Evolutionary conservation across 2,113 vertebrate genomes (phyloP).

Genomic region (Megaptera novaeangliae): DNA sequence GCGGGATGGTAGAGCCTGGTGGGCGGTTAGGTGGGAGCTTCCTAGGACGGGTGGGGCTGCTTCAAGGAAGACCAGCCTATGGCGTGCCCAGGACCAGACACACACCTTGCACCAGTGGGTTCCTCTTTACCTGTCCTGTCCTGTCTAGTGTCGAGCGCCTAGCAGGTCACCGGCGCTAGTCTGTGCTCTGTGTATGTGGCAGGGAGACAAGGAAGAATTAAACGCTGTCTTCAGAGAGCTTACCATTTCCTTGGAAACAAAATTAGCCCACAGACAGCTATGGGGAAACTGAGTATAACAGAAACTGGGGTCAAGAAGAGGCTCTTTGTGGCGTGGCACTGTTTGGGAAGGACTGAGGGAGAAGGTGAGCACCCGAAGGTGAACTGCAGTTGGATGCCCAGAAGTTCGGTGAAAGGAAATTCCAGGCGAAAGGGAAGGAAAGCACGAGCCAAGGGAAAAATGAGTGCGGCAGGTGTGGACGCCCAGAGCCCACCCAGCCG

Average conservation of each 20-base stretch:
- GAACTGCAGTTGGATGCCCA: not conserved
- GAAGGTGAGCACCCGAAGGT: not conserved
- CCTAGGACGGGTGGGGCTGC: not conserved
- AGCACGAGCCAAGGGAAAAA: accelerated
- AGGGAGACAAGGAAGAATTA: not conserved
- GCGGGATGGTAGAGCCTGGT: not conserved
- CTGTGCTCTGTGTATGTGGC: not conserved
- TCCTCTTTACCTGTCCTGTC: not conserved
- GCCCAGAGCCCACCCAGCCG: not conserved
- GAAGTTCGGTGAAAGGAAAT: not conserved
- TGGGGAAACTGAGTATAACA: not conserved
- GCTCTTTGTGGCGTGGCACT: not conserved
- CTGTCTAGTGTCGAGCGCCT: accelerated
- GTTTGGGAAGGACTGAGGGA: not conserved
- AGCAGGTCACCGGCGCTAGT: not conserved
- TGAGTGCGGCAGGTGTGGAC: not conserved
- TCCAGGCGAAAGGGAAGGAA: not conserved
- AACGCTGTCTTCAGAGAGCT: not conserved
- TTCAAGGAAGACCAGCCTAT: not conserved
- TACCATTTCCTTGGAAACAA: not conserved
- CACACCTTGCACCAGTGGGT: accelerated
- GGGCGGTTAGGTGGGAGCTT: not conserved
- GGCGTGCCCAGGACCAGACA: not conserved
- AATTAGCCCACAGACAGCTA: not conserved
- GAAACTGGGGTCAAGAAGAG: not conserved